These are phyloP conservation scores for Sebastes jordani DNA, from an alignment of 2,797 vertebrate genomes.

Conservation along the genomic window DNA sequence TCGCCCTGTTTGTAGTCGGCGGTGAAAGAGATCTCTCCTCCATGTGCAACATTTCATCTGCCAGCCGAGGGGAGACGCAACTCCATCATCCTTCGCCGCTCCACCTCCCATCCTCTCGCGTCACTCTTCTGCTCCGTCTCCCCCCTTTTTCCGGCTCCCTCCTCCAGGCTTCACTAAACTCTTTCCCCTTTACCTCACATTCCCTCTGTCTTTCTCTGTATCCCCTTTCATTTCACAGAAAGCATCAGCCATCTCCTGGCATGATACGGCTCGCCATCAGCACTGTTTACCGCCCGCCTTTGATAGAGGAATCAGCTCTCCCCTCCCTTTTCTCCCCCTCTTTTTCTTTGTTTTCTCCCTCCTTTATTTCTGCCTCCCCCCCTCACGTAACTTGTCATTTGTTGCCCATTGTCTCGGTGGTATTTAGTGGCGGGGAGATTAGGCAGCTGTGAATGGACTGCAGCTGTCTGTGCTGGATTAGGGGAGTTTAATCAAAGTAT, in stretches of 20 bases:
- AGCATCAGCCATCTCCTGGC: constrained; percentile 62
- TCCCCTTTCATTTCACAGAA: constrained; percentile 50
- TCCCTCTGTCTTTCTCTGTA: constrained; percentile 40
- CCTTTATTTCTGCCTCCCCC: constrained; percentile 37
- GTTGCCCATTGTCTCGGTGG: constrained; percentile 90
- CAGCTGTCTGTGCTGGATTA: constrained; percentile 98
- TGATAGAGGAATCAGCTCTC: constrained; percentile 61
- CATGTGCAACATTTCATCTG: constrained; percentile 62
- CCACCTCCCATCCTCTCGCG: constrained; percentile 4
- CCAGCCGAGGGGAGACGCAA: constrained; percentile 46
- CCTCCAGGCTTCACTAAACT: constrained; percentile 21
- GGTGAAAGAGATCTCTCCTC: constrained; percentile 59
- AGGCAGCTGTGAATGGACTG: constrained; percentile 96
- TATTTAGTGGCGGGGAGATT: constrained; percentile 89
- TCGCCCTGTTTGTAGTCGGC: constrained; percentile 68
- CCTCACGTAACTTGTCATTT: constrained; percentile 74
- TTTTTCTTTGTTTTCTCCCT: constrained; percentile 69
- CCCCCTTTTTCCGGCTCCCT: neutral
- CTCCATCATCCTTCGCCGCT: constrained; percentile 48
- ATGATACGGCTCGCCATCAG: constrained; percentile 61
- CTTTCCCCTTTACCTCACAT: constrained; percentile 41
- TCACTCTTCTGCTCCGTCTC: neutral
- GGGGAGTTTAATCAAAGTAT: constrained; percentile 99
- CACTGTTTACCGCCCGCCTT: constrained; percentile 62
- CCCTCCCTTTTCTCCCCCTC: constrained; percentile 50